Base-by-base conservation (phyloP, 1,140 invertebrate species). In the Macrosteles quadrilineatus region DNA sequence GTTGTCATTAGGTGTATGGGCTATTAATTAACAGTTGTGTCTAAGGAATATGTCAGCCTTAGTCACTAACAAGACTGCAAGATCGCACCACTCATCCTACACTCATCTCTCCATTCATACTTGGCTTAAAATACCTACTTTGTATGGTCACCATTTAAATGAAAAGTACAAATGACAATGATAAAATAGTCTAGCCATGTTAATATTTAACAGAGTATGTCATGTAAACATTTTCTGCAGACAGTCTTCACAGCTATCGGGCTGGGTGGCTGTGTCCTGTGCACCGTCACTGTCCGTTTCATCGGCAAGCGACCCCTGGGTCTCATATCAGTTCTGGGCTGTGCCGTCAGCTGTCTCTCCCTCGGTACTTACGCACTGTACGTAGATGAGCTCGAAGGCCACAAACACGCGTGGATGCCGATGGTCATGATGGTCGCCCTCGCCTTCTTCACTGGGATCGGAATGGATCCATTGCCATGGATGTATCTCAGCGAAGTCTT, bases 301-400 rank as follows among this genome's bases (percentile, higher is more conserved):
- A 1, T 71, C 62, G 74, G 83, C 45, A 78, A 83, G 70, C 70
- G 82, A 45, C 29, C 75, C 0, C 62, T 81, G 9, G 75, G 71
- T 0, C 67, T 80, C 1, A 29, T 72, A 1, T 79, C 83, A 21
- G 73, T 80, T 21, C 59, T 72, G 0, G 57, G 69, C 1, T 78
- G 76, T 30, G 68, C 76, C 1, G 14, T 71, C 14, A 69, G 67
- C 53, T 68, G 67, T 14, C 47, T 77, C 11, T n/a, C n/a, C 12
- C 43, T 77, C 11, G 71, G 68, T 6, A 43, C 29, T 0, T 69
- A 73, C 36, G 45, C 72, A 1, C 45, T 72, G 1, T 29, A 40
- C 14, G 57, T 45, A 4, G 23, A 25, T 23, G 36, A 50, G 12
- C 32, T 53, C 11, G 31, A 25, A 57, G 23, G 43, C 29, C 21